Percentiles rank a stretch among this genome's conserved stretches.
Conservation (phyloP, 2,113 vertebrate genomes). For the cattle (Bos taurus) region ARS-UCD2.0 NC_037331.1:65531501-65532000, state of each 20-base stretch:
- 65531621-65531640: not conserved
- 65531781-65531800: not conserved
- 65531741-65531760: not conserved
- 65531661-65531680: not conserved
- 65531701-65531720: not conserved
- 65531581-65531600: not conserved
- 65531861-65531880: not conserved
- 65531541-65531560: not conserved
- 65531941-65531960: not conserved
- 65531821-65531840: fast-evolving
- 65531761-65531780: not conserved
- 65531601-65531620: not conserved
- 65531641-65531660: not conserved
- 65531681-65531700: not conserved
- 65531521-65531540: slow-evolving; percentile 54
- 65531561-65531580: not conserved
- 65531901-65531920: not conserved
- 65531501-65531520: slow-evolving; percentile 71
- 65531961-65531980: not conserved
- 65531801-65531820: not conserved
- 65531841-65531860: not conserved
- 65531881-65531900: not conserved
- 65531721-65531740: not conserved
- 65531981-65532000: not conserved
- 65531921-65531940: not conserved